These are phyloP conservation scores for Charina bottae DNA, from an alignment of 2,113 vertebrate species.

Conservation along the genomic window DNA sequence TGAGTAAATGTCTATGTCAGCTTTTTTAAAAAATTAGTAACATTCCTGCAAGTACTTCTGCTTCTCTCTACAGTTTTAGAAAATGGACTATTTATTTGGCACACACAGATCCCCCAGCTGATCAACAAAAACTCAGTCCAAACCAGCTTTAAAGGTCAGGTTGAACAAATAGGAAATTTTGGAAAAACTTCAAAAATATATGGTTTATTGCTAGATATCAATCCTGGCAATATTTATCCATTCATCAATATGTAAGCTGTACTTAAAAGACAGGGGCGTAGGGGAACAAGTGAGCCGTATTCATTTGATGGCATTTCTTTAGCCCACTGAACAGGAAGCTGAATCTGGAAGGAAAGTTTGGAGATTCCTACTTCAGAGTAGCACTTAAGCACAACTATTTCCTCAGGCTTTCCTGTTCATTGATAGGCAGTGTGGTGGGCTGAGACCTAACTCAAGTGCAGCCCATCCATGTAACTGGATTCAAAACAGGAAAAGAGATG, in stretches of 20 bases:
- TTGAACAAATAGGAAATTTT: not conserved
- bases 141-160: conserved; percentile 56
- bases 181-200: not conserved
- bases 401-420: not conserved
- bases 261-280: not conserved
- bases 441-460: conserved; percentile 3
- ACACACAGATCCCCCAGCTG: not conserved
- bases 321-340: not conserved
- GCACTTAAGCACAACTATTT: conserved; percentile 2
- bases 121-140: not conserved
- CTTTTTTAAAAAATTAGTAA: conserved; percentile 44
- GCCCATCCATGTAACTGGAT: not conserved
- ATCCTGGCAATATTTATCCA: not conserved
- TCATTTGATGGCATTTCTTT: not conserved
- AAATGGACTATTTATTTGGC: conserved; percentile 52
- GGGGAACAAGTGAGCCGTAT: not conserved
- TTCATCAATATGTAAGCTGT: not conserved
- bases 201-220: not conserved
- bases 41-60: conserved; percentile 43
- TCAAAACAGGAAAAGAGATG: conserved; percentile 10
- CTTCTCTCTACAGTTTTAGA: conserved; percentile 31
- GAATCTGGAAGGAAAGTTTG: not conserved
- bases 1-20: conserved; percentile 44
- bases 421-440: not conserved
- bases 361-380: not conserved